A percentile compares a stretch with the other conserved stretches of the same genome.
Conservation (phyloP, 2,888 invertebrate genomes). For the Lithodes maja region DNA sequence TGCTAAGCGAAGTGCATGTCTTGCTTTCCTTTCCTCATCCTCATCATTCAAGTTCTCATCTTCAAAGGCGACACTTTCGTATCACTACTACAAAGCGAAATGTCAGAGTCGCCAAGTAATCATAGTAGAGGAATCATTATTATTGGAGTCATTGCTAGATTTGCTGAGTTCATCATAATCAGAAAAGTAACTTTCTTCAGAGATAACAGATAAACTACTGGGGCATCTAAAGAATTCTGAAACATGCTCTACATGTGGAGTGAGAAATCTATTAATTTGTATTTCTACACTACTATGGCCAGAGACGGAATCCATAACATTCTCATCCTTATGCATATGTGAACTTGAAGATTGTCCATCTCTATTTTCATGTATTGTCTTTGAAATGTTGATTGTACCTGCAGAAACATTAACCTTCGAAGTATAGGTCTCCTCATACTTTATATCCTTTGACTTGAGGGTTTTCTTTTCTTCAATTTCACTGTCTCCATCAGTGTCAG, state of each 20-base stretch:
- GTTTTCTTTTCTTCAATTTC: neutral
- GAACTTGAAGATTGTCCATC: too few species aligned
- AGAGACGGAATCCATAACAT: too few species aligned
- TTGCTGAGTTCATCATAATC: constrained; percentile 41
- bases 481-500: constrained; percentile 40
- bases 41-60: neutral
- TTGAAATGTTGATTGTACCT: too few species aligned
- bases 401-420: constrained; percentile 41
- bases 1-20: constrained; percentile 49
- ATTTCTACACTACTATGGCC: neutral
- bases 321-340: neutral
- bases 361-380: too few species aligned
- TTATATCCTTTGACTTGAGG: constrained; percentile 4
- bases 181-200: constrained; percentile 51
- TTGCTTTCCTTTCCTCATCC: constrained; percentile 50
- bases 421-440: constrained; percentile 48
- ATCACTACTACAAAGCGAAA: neutral
- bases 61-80: constrained; percentile 4
- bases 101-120: neutral
- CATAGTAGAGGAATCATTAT: neutral
- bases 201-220: constrained; percentile 58
- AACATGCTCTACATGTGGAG: constrained; percentile 29
- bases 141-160: constrained; percentile 31
- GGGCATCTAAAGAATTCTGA: constrained; percentile 42
- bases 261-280: constrained; percentile 25